Evolutionary conservation across 2,888 invertebrate species (phyloP).

Genomic region (Netelia fuscicornis): DNA sequence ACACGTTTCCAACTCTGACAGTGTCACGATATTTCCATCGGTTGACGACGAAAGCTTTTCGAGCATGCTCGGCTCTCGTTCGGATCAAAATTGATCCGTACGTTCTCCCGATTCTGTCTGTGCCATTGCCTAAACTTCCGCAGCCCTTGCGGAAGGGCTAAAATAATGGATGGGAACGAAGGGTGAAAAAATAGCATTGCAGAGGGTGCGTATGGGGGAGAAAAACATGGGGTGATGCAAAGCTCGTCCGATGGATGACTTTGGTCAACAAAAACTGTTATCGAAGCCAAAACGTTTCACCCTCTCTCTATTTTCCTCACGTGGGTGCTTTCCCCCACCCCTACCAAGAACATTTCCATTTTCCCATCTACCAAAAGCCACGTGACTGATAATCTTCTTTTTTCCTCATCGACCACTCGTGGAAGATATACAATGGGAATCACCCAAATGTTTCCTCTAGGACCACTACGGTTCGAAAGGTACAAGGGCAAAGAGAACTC

Average conservation of each 20-base stretch:
- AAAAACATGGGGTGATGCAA: constrained; percentile 47
- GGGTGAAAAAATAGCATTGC: background rate
- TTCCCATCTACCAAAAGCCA: too few relatives aligned
- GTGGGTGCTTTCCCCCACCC: constrained; percentile 6
- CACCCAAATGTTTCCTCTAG: background rate
- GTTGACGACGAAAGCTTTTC: background rate
- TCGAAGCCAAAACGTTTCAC: constrained; percentile 42
- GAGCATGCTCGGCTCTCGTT: background rate
- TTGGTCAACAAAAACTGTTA: constrained; percentile 73
- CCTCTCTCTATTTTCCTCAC: constrained; percentile 33
- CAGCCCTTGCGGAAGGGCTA: background rate
- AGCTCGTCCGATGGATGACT: constrained; percentile 75
- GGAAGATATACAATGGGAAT: background rate
- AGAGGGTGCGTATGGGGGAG: constrained; percentile 5
- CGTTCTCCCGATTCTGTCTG: background rate
- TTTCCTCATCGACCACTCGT: constrained; percentile 6
- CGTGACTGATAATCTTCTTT: background rate
- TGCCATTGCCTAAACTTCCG: background rate
- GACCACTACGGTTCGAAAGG: background rate
- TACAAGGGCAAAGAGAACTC: constrained; percentile 8
- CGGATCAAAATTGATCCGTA: background rate
- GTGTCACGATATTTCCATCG: constrained; percentile 31
- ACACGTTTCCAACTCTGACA: background rate
- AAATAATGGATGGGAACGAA: background rate
- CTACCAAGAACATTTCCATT: background rate